Conservation (phyloP, 2,797 vertebrate species). For the Eupleurogrammus muticus region DNA sequence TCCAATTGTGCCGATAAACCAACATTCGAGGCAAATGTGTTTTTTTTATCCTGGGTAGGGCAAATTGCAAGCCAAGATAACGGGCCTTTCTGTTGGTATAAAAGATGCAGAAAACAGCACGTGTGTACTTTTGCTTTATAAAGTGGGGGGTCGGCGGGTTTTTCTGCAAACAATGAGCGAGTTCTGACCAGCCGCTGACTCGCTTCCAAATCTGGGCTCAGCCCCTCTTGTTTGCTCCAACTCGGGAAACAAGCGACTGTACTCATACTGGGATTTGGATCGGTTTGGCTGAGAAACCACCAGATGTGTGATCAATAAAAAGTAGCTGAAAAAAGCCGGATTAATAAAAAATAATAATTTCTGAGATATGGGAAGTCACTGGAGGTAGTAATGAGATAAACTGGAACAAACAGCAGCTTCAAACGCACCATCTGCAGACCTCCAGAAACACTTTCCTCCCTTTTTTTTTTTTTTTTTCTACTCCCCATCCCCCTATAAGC, state of each 20-base stretch:
- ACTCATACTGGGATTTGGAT: constrained; percentile 30
- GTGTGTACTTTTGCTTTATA: constrained; percentile 29
- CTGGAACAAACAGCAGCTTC: constrained; percentile 73
- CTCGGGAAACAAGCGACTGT: constrained; percentile 63
- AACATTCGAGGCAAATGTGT: constrained; percentile 12
- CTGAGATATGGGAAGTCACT: constrained; percentile 8
- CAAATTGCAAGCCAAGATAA: constrained; percentile 43
- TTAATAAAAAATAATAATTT: too few species aligned
- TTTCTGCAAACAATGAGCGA: constrained; percentile 42
- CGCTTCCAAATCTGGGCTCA: constrained; percentile 64
- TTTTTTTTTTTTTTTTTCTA: constrained; percentile 9
- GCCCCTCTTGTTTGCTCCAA: constrained; percentile 64
- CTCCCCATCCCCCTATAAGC: constrained; percentile 66
- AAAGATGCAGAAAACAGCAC: constrained; percentile 47
- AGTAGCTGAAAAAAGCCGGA: too few species aligned
- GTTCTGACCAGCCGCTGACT: constrained; percentile 50
- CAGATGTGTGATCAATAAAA: too few species aligned
- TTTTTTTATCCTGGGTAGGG: constrained; percentile 21
- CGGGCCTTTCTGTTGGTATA: constrained; percentile 21
- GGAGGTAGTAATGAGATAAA: constrained; percentile 74
- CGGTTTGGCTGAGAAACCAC: constrained; percentile 46
- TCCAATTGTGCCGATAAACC: not conserved
- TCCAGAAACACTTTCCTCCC: constrained; percentile 66
- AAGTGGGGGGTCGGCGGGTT: constrained; percentile 19
- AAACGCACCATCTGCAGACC: constrained; percentile 71